Conservation (phyloP, 2,797 vertebrate genomes). For the Loriculus beryllinus region DNA sequence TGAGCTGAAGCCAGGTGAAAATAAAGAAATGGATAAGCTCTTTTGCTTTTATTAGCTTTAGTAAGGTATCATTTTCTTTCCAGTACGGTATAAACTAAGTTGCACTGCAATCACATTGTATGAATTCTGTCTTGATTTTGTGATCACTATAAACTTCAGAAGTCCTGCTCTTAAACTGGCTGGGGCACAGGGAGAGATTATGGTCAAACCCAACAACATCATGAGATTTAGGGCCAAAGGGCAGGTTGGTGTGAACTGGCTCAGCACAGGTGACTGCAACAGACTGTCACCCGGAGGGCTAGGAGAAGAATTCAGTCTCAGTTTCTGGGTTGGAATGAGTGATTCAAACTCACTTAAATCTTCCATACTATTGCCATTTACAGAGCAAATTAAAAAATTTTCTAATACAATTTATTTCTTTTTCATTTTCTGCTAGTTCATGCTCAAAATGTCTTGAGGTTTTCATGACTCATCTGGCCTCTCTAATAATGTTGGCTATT, state of each 20-base stretch:
- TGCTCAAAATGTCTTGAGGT: slow-evolving; percentile 18
- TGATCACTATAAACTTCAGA: neutral
- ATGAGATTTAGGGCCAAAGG: neutral
- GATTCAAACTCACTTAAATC: neutral
- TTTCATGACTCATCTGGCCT: slow-evolving; percentile 37
- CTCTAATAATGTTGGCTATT: slow-evolving; percentile 33
- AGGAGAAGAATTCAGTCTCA: neutral
- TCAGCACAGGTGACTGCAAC: neutral
- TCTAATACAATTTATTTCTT: neutral
- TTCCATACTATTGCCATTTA: neutral
- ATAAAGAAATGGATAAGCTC: neutral
- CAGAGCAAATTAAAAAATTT: neutral
- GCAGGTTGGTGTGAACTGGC: neutral
- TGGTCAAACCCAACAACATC: neutral
- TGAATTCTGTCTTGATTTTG: neutral
- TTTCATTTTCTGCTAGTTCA: slow-evolving; percentile 5
- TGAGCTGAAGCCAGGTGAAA: neutral
- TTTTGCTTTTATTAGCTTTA: neutral
- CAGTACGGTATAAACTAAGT: neutral
- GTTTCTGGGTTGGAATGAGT: neutral
- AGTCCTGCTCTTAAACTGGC: neutral
- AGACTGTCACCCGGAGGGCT: neutral
- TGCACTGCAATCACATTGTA: neutral
- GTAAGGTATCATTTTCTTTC: neutral
- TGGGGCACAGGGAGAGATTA: neutral